Evolutionary conservation across 1,140 invertebrate genomes (phyloP).

Genomic region (Gonioctena quinquepunctata): DNA sequence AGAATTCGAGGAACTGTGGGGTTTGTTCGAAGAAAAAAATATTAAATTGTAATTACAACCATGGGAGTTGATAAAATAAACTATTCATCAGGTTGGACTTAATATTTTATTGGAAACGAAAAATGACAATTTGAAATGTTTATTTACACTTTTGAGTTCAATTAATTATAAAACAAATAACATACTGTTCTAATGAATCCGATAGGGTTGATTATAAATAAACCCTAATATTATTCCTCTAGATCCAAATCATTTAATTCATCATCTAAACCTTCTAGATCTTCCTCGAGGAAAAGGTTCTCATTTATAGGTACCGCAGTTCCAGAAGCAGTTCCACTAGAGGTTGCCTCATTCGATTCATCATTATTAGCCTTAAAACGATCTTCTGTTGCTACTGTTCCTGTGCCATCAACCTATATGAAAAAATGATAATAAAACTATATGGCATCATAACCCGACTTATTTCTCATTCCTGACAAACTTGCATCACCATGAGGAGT

Average conservation of each 20-base stretch:
- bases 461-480: too few species aligned
- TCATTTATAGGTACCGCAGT: conserved; percentile 86
- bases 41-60: background rate
- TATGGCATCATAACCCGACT: too few species aligned
- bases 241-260: conserved; percentile 77
- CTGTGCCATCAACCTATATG: conserved; percentile 61
- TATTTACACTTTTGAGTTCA: conserved; percentile 7
- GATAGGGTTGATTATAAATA: conserved; percentile 1
- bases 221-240: conserved; percentile 58
- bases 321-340: conserved; percentile 52
- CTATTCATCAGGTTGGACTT: too few species aligned
- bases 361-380: conserved; percentile 51
- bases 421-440: too few species aligned
- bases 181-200: conserved; percentile 2
- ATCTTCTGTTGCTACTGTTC: conserved; percentile 63
- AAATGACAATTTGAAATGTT: background rate
- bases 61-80: background rate
- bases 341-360: conserved; percentile 41
- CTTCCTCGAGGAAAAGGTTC: conserved; percentile 90
- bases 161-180: background rate
- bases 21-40: background rate
- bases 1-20: conserved; percentile 47
- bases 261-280: conserved; percentile 81
- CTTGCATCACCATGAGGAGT: too few species aligned
- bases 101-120: background rate